phyloP scores from a whole-genome alignment of 2,797 vertebrate genomes.

The Rachycentron canadum region DNA sequence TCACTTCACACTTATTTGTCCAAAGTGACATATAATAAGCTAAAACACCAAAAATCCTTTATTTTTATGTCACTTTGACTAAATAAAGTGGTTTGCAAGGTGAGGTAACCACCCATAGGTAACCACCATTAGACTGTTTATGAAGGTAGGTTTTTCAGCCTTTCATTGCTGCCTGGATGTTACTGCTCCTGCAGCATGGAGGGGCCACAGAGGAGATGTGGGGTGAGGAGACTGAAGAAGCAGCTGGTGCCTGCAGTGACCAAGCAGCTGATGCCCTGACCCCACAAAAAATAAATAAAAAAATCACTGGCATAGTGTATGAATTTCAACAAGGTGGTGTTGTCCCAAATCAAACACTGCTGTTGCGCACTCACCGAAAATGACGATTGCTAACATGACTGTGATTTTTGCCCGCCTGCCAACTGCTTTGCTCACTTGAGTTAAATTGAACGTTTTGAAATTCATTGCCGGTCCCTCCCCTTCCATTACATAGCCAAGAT shows the following conservation, averaged over 20 bases:
- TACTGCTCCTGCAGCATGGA: constrained; percentile 23
- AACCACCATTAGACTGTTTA: not conserved
- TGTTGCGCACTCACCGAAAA: no score
- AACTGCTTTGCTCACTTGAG: no score
- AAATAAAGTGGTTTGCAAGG: not conserved
- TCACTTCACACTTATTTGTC: not conserved
- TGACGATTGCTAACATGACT: no score
- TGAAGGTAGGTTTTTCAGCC: not conserved
- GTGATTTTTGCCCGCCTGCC: no score
- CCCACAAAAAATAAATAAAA: not conserved
- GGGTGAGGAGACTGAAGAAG: constrained; percentile 24
- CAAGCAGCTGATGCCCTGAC: constrained; percentile 61
- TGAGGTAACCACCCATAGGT: not conserved
- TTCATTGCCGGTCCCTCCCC: no score
- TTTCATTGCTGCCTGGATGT: not conserved
- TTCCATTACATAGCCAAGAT: no score
- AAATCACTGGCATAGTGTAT: no score
- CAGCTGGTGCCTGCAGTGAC: constrained; percentile 56
- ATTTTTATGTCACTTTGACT: no score
- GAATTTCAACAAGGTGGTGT: no score
- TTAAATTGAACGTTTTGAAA: no score
- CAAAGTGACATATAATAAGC: not conserved
- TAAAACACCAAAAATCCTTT: no score
- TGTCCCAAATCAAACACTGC: not conserved
- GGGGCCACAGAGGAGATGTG: constrained; percentile 38